These are phyloP conservation scores for Halcyon malimbica DNA, from an alignment of 2,113 vertebrate species.

Conservation along the genomic window DNA sequence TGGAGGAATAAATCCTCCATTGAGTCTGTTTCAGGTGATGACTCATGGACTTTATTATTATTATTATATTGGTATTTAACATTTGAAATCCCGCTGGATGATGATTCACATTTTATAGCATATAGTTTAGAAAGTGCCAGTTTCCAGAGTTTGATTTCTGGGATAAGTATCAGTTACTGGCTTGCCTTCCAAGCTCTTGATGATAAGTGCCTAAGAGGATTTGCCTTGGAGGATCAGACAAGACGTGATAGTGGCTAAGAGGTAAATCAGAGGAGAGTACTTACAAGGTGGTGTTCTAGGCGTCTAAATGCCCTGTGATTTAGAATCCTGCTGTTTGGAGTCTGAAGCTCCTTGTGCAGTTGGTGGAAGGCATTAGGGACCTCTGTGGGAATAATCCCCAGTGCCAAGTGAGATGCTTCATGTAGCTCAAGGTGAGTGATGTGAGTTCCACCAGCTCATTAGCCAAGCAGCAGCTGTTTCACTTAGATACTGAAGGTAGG, in stretches of 20 bases:
- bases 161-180: slow-evolving; percentile 1
- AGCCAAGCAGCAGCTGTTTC: background rate
- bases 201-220: slow-evolving; percentile 6
- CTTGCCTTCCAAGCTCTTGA: background rate
- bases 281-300: fast-evolving
- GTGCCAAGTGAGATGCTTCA: background rate
- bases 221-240: slow-evolving; percentile 5
- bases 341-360: background rate
- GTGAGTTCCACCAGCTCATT: background rate
- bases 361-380: background rate
- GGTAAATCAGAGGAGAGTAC: background rate
- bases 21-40: background rate
- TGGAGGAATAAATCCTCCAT: background rate
- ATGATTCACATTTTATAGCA: background rate
- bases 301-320: background rate
- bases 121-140: background rate
- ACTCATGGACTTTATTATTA: background rate
- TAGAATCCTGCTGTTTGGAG: background rate
- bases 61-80: background rate
- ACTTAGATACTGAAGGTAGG: background rate
- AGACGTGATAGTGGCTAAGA: background rate
- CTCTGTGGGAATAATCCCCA: background rate
- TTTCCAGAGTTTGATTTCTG: background rate
- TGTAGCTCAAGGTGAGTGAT: background rate
- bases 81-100: background rate